Evolutionary conservation across 2,888 invertebrate species (phyloP).

Genomic region (Trichopoda pennipes): DNA sequence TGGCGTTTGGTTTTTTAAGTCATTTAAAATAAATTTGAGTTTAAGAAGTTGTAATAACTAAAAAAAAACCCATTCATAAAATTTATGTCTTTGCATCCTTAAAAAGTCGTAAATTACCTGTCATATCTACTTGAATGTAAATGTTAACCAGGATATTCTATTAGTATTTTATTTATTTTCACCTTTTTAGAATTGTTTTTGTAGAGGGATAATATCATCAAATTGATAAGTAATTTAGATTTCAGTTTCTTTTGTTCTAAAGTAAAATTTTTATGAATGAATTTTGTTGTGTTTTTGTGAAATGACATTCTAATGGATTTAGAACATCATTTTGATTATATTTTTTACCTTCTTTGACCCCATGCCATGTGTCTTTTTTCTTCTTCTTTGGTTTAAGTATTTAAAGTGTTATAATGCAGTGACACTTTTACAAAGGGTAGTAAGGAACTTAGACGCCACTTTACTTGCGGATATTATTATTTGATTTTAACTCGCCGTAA

Average conservation of each 20-base stretch:
- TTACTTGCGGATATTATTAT: constrained; percentile 70
- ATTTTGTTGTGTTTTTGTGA: constrained; percentile 8
- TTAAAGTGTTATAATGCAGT: constrained; percentile 65
- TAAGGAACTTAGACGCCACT: constrained; percentile 78
- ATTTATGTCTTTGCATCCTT: neutral
- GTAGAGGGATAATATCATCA: constrained; percentile 66
- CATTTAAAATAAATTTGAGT: no score
- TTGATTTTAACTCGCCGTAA: constrained; percentile 73
- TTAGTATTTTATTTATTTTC: neutral
- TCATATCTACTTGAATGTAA: constrained; percentile 17
- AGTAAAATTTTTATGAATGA: constrained; percentile 60
- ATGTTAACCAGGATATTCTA: constrained; percentile 33
- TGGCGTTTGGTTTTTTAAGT: no score
- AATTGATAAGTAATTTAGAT: constrained; percentile 64
- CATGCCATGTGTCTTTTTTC: constrained; percentile 55
- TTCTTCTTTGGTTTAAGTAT: constrained; percentile 64
- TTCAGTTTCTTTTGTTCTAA: constrained; percentile 30
- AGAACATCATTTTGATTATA: constrained; percentile 47
- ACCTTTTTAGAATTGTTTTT: constrained; percentile 19
- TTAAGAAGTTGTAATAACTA: no score
- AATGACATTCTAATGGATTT: constrained; percentile 62
- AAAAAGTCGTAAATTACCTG: constrained; percentile 39
- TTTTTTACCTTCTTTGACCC: constrained; percentile 10
- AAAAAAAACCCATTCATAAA: no score
- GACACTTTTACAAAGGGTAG: constrained; percentile 45